Evolutionary conservation across 2,797 vertebrate genomes (phyloP), one percentile per base, ranked within the genome.

Genomic region (Anas georgica): DNA sequence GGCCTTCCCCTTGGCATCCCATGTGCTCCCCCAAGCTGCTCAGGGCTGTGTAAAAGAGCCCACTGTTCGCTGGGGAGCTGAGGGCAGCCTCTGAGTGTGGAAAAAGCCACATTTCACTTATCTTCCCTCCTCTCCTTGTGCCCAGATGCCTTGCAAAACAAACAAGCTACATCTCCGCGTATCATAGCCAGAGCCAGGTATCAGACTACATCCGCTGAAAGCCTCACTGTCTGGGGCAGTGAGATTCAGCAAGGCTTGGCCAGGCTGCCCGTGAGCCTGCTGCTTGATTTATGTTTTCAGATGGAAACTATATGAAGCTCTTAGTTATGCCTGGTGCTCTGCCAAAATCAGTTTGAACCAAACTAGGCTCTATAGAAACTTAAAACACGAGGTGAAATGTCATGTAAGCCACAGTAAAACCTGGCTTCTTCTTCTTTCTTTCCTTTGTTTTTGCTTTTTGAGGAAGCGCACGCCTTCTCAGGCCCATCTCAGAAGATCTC

Each of bases 271-370:
- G n/a, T 28, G 23, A 95, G 90, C 91, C 90, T 88, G 94, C 95
- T 96, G 95, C 87, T 96, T 95, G 91, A 96, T 97, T 91, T 95
- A 96, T 97, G 69, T 95, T 95, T 95, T 94, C 88, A 96, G 75
- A 95, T 93, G 93, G 91, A 96, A 97, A 92, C 92, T 95, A 95
- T 94, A 96, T 91, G 91, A 96, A 96, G 85, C 79, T 84, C 92
- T 96, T 81, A 93, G 89, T 96, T 96, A 81, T 93, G 83, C 87
- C 94, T 97, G 92, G 94, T 97, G 93, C 93, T 91, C 91, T 92
- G 91, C 92, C 93, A 94, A 86, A 92, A 95, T 88, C 66, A 46
- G 82, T 91, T 94, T 95, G 92, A 95, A 89, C 89, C 88, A 73
- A 96, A 86, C 82, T 91, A 81, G 87, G 55, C 76, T 92, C 78